Conservation (phyloP, 2,113 vertebrate genomes). For the Ictidomys tridecemlineatus region DNA sequence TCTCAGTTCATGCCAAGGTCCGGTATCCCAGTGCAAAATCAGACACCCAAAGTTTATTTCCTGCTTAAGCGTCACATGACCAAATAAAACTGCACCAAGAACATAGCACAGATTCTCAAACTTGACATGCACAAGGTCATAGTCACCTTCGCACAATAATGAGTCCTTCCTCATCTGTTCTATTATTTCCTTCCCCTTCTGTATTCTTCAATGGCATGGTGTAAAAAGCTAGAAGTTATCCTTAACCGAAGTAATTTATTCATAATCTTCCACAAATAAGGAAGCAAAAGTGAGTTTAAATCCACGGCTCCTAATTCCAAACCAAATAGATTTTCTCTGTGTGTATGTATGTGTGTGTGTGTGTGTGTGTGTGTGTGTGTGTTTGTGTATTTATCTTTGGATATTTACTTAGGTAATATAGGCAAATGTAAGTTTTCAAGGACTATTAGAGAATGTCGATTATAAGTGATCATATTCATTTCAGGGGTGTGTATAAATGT, state of each 20-base stretch:
- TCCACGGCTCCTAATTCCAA: not conserved
- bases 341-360: not conserved
- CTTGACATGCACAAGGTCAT: not conserved
- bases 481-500: not conserved
- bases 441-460: not conserved
- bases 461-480: not conserved
- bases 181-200: not conserved
- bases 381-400: not conserved
- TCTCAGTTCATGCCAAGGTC: rapidly evolving
- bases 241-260: not conserved
- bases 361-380: not conserved
- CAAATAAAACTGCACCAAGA: not conserved
- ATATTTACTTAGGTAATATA: not conserved
- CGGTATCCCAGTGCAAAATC: not conserved
- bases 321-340: not conserved
- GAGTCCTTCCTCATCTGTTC: not conserved
- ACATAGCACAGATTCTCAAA: not conserved
- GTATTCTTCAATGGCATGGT: not conserved
- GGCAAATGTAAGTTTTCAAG: not conserved
- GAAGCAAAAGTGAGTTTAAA: not conserved
- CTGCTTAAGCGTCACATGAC: not conserved
- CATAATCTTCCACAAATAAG: not conserved
- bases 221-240: not conserved
- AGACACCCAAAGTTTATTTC: not conserved
- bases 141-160: not conserved